These are phyloP conservation scores for Ferdinandea cuprea DNA, from an alignment of 2,888 invertebrate species.

Conservation along the genomic window DNA sequence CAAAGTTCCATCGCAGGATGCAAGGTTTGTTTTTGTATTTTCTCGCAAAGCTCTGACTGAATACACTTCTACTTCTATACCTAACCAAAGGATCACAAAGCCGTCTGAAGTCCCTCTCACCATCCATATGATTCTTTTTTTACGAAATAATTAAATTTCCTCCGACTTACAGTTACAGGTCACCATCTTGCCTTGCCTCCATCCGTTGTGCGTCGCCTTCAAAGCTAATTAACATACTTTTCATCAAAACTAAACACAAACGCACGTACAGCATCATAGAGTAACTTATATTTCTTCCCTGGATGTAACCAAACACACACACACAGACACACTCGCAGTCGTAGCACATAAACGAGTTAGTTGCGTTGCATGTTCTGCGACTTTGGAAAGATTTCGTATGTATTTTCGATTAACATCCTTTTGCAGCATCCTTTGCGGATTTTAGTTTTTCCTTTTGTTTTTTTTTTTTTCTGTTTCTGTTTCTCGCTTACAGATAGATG, in stretches of 20 bases:
- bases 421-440: constrained; percentile 40
- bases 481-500: background rate
- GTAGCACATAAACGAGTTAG: constrained; percentile 21
- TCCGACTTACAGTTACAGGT: constrained; percentile 15
- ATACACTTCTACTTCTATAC: too few relatives aligned
- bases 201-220: constrained; percentile 8
- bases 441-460: constrained; percentile 10
- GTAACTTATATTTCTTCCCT: too few relatives aligned
- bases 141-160: constrained; percentile 18
- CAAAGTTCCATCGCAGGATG: too few relatives aligned
- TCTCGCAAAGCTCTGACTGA: too few relatives aligned
- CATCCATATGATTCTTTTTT: background rate
- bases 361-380: constrained; percentile 13
- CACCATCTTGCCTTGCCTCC: background rate
- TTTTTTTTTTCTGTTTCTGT: too few relatives aligned
- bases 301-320: too few relatives aligned
- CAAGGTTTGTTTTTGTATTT: too few relatives aligned
- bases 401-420: constrained; percentile 36
- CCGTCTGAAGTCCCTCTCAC: background rate
- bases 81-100: background rate
- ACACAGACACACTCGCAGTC: background rate
- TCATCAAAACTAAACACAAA: constrained; percentile 32
- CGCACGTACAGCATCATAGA: constrained; percentile 10
- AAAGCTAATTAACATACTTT: constrained; percentile 55
- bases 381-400: constrained; percentile 20